Evolutionary conservation across 2,888 invertebrate genomes (phyloP).

Genomic region (Drosophila multiciliata): DNA sequence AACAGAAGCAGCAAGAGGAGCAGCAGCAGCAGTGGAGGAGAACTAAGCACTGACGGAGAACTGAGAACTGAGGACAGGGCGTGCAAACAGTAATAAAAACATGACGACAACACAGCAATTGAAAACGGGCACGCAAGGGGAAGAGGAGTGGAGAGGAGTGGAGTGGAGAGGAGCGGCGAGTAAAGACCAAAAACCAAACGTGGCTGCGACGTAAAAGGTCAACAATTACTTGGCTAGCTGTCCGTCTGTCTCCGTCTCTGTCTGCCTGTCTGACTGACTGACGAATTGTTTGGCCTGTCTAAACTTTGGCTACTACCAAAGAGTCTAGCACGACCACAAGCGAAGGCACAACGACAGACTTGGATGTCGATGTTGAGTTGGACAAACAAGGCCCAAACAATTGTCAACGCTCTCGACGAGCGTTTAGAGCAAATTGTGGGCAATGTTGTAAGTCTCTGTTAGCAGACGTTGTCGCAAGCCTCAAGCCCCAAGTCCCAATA

Average conservation of each 20-base stretch:
- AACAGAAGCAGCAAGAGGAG: conserved; percentile 40
- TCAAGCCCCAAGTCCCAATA: conserved; percentile 13
- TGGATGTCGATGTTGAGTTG: conserved; percentile 33
- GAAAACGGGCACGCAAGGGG: conserved; percentile 49
- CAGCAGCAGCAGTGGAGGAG: background rate
- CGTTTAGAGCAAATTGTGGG: conserved; percentile 79
- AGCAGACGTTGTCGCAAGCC: conserved; percentile 11
- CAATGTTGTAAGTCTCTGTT: conserved; percentile 70
- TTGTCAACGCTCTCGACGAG: conserved; percentile 77
- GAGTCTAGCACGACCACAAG: conserved; percentile 71
- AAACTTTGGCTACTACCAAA: conserved; percentile 80
- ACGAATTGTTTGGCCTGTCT: conserved; percentile 80
- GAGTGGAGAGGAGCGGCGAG: conserved; percentile 26
- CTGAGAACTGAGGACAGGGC: conserved; percentile 55
- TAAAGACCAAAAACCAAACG: conserved; percentile 59
- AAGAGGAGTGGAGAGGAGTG: conserved; percentile 24
- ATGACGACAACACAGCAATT: conserved; percentile 56
- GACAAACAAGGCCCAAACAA: conserved; percentile 80
- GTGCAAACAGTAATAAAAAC: conserved; percentile 80
- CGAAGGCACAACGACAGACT: conserved; percentile 59
- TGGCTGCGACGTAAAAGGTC: conserved; percentile 77
- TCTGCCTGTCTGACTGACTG: conserved; percentile 48
- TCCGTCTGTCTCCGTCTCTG: conserved; percentile 18
- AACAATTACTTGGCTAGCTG: conserved; percentile 75
- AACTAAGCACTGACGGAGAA: conserved; percentile 12